Percentiles rank a stretch among this genome's conserved stretches.
These are phyloP conservation scores for Chromobotia macracanthus DNA, from an alignment of 2,797 vertebrate genomes.

Conservation along the genomic window DNA sequence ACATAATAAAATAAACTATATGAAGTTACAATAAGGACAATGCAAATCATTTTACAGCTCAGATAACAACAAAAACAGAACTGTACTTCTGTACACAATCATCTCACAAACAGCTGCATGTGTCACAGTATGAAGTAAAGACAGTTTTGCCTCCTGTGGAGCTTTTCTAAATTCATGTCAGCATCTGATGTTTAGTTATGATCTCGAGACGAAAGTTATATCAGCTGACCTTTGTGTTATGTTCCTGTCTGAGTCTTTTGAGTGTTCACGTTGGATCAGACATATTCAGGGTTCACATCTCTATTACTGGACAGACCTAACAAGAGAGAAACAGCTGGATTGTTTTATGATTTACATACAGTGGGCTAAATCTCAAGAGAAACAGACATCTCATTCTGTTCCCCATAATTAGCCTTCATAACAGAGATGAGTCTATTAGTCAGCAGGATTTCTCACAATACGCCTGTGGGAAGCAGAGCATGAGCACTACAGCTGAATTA, in stretches of 20 bases:
- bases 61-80: no score
- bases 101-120: not conserved
- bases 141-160: conserved; percentile 10
- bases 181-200: conserved; percentile 54
- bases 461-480: conserved; percentile 21
- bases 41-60: no score
- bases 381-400: conserved; percentile 61
- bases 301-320: conserved; percentile 34
- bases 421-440: conserved; percentile 52
- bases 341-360: conserved; percentile 39
- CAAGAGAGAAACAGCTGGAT: conserved; percentile 29
- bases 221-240: conserved; percentile 54
- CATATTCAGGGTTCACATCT: conserved; percentile 12
- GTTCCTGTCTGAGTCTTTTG: conserved; percentile 43
- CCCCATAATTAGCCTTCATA: conserved; percentile 60
- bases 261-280: conserved; percentile 44
- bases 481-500: not conserved
- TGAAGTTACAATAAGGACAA: no score
- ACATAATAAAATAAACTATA: no score
- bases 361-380: conserved; percentile 44
- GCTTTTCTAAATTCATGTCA: conserved; percentile 46
- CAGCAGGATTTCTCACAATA: conserved; percentile 32
- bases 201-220: conserved; percentile 54
- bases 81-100: not conserved
- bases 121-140: conserved; percentile 21